Conservation (phyloP, 1,140 invertebrate genomes). For the Calliopsis andreniformis region DNA sequence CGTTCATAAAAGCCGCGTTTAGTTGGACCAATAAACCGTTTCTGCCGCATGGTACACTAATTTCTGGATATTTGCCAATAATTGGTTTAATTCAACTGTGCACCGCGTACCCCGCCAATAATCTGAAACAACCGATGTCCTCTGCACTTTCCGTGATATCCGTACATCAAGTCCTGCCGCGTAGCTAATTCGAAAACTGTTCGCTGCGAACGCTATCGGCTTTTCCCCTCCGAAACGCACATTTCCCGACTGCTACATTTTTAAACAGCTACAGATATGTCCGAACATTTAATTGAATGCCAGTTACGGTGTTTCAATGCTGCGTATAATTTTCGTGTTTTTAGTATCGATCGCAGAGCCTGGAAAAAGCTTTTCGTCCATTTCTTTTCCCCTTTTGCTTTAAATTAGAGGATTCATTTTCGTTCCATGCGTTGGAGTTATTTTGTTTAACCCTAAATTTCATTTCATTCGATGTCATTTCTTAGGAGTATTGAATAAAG, state of each 20-base stretch:
- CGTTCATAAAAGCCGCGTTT: slow-evolving; percentile 45
- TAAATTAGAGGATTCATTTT: too few species aligned
- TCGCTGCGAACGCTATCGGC: not conserved
- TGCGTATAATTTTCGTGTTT: too few species aligned
- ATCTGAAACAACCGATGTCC: slow-evolving; percentile 34
- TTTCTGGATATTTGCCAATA: slow-evolving; percentile 61
- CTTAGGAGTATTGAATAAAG: too few species aligned
- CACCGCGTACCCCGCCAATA: slow-evolving; percentile 35
- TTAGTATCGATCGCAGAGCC: too few species aligned
- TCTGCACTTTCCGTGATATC: not conserved
- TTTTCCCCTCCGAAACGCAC: not conserved
- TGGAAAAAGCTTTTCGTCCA: too few species aligned
- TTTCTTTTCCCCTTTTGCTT: too few species aligned
- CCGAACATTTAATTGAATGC: not conserved
- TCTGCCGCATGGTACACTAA: slow-evolving; percentile 51
- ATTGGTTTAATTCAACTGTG: slow-evolving; percentile 51
- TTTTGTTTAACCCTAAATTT: too few species aligned
- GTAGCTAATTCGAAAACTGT: slow-evolving; percentile 22
- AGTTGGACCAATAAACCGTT: slow-evolving; percentile 48
- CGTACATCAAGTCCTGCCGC: slow-evolving; percentile 17
- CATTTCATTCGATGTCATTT: too few species aligned
- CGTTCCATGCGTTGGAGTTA: too few species aligned
- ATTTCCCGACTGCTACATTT: not conserved
- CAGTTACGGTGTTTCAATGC: not conserved
- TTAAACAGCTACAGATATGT: not conserved